Evolutionary conservation across 2,888 invertebrate genomes (phyloP).

Genomic region (Mythimna pallens): DNA sequence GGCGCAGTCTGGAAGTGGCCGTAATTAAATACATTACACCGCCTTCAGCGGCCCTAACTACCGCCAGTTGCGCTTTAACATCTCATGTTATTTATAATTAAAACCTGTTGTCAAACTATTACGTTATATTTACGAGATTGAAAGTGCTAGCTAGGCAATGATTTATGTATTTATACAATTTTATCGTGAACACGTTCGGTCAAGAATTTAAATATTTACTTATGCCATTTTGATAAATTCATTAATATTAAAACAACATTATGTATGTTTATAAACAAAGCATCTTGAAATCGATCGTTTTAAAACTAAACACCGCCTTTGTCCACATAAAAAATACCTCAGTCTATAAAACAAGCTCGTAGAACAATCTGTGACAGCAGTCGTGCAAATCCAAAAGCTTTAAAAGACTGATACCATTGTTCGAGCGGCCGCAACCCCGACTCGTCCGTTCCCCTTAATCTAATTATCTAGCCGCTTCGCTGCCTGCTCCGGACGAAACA

Average conservation of each 20-base stretch:
- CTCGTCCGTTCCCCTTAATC: conserved; percentile 85
- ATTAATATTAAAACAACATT: conserved; percentile 9
- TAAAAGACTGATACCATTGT: conserved; percentile 83
- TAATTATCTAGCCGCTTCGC: conserved; percentile 88
- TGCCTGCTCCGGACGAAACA: conserved; percentile 79
- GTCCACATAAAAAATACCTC: conserved; percentile 6
- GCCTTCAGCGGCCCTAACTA: conserved; percentile 72
- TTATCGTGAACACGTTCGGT: neutral
- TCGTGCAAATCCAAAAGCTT: conserved; percentile 80
- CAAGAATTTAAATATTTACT: neutral
- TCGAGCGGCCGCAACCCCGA: conserved; percentile 78
- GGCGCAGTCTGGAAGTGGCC: conserved; percentile 84
- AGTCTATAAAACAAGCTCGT: conserved; percentile 63
- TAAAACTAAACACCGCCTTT: conserved; percentile 12
- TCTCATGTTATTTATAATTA: conserved; percentile 39
- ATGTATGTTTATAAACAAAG: neutral
- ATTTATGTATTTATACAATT: conserved; percentile 17
- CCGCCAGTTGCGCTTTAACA: conserved; percentile 25
- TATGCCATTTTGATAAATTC: neutral
- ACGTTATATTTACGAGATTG: neutral
- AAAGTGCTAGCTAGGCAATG: conserved; percentile 2
- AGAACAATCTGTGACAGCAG: conserved; percentile 74
- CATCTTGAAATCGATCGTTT: neutral
- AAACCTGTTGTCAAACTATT: conserved; percentile 13
- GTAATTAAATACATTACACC: conserved; percentile 88